Conservation (phyloP, 2,888 invertebrate genomes). For the Drosophila pegasa region DNA sequence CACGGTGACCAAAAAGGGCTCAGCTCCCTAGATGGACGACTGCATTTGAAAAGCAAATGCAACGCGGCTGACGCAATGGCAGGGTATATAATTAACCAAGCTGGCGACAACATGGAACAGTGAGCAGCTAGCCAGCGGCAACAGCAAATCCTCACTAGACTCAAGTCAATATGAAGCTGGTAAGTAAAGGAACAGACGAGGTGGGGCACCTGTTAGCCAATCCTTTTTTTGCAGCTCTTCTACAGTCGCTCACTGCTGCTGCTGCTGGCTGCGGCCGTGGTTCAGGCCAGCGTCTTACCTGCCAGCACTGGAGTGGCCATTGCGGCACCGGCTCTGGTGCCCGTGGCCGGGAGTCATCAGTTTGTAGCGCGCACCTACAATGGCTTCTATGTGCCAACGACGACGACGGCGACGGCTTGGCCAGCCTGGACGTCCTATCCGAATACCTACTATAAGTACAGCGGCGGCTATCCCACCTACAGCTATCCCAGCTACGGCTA, state of each 20-base stretch:
- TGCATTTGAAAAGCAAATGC: constrained; percentile 63
- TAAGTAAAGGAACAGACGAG: constrained; percentile 27
- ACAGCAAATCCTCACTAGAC: constrained; percentile 16
- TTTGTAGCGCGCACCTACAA: constrained; percentile 81
- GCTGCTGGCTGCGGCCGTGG: constrained; percentile 30
- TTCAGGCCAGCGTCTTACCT: constrained; percentile 58
- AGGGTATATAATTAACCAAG: constrained; percentile 51
- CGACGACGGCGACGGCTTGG: constrained; percentile 40
- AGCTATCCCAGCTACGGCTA: constrained; percentile 54
- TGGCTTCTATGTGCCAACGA: constrained; percentile 69
- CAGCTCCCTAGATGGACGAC: constrained; percentile 19
- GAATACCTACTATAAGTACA: constrained; percentile 57
- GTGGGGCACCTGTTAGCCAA: not conserved
- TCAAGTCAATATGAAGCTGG: constrained; percentile 52
- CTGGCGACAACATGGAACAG: constrained; percentile 32
- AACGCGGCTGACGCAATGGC: not conserved
- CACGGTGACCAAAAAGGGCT: constrained; percentile 24
- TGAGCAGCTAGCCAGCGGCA: constrained; percentile 30
- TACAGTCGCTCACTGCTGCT: constrained; percentile 41
- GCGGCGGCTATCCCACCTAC: constrained; percentile 57
- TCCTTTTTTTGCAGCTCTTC: constrained; percentile 4
- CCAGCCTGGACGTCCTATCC: constrained; percentile 47
- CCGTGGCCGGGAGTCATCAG: constrained; percentile 77
- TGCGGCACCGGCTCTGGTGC: constrained; percentile 61
- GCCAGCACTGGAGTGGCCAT: constrained; percentile 49